Conservation (phyloP, 2,113 vertebrate species). For the Peucedramus taeniatus region DNA sequence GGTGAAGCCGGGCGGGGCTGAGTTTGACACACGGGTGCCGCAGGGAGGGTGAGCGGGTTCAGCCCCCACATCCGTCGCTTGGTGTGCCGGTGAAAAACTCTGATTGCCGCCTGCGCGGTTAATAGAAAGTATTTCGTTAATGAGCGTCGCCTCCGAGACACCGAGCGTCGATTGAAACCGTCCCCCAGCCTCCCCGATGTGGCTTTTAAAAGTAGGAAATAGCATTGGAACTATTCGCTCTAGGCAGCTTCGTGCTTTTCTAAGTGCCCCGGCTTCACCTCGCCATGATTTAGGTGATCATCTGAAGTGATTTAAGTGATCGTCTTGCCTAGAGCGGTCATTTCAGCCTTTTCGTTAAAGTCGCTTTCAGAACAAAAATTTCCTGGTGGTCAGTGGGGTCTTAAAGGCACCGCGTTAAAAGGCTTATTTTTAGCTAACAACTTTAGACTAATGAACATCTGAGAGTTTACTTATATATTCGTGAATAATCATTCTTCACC, state of each 20-base stretch:
- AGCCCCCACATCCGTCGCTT: background rate
- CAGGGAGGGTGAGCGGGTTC: no score
- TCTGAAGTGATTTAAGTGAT: background rate
- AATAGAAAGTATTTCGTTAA: background rate
- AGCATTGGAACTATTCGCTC: background rate
- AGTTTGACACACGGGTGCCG: background rate
- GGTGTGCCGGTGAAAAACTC: rapidly evolving
- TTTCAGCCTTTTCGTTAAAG: background rate
- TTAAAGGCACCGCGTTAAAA: background rate
- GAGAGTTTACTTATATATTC: background rate
- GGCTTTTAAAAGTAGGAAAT: background rate
- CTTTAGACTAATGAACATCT: background rate
- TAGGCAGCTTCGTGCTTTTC: background rate
- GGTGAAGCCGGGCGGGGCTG: background rate
- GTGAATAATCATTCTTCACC: background rate
- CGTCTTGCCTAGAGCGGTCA: background rate
- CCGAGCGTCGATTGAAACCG: background rate
- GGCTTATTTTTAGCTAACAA: background rate
- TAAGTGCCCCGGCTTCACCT: background rate
- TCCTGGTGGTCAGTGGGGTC: background rate
- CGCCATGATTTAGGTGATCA: background rate
- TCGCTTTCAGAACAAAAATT: background rate
- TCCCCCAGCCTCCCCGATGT: background rate
- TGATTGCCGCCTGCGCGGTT: rapidly evolving
- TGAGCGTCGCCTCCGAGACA: background rate